These are phyloP conservation scores for Crypturellus tataupa DNA, from an alignment of 2,797 vertebrate genomes.

Conservation along the genomic window DNA sequence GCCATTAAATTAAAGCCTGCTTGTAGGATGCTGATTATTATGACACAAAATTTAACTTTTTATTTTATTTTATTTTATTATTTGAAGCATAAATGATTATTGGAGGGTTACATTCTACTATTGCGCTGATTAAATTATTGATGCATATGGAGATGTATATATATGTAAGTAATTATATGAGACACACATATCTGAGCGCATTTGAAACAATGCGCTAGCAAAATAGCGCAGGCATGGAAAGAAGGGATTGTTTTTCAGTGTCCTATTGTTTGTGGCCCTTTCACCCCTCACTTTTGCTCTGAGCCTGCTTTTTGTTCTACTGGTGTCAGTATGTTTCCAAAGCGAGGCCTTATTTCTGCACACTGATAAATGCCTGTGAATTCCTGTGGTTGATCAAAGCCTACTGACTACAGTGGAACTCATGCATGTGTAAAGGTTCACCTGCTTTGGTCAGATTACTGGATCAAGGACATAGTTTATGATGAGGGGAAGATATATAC, in stretches of 20 bases:
- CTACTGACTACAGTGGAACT: background rate
- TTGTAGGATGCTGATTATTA: background rate
- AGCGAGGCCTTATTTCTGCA: constrained; percentile 5
- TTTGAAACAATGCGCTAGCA: background rate
- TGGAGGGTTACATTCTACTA: background rate
- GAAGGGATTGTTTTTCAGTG: constrained; percentile 13
- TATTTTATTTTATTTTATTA: background rate
- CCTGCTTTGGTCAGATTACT: background rate
- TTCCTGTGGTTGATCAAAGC: background rate
- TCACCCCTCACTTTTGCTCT: constrained; percentile 45
- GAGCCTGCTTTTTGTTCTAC: constrained; percentile 57
- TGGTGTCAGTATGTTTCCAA: background rate
- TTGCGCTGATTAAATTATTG: background rate
- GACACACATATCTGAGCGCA: background rate
- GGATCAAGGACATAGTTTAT: background rate
- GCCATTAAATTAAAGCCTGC: constrained; percentile 23
- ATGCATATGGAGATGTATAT: accelerated
- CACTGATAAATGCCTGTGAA: background rate
- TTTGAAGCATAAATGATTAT: background rate
- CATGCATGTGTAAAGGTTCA: background rate
- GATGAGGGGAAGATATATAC: background rate
- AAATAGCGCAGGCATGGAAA: background rate
- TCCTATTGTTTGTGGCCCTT: constrained; percentile 41
- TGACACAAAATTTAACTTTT: background rate
- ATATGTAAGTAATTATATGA: background rate